Evolutionary conservation across 2,888 invertebrate genomes (phyloP).

Genomic region (Hermaeophaga mercurialis): DNA sequence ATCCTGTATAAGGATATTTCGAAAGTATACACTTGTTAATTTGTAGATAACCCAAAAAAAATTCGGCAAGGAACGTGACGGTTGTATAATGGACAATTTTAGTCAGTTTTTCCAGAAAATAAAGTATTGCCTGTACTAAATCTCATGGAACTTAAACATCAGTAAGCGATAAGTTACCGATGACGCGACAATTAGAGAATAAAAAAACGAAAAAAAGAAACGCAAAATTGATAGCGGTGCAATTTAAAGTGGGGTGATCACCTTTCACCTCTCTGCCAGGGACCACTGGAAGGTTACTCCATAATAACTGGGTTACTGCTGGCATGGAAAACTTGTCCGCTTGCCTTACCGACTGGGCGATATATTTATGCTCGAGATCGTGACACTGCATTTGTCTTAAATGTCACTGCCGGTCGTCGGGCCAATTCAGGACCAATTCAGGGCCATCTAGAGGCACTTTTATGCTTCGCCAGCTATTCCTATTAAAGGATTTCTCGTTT

Average conservation of each 20-base stretch:
- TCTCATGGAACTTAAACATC: too few relatives aligned
- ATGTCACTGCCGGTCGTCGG: conserved; percentile 41
- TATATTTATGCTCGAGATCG: conserved; percentile 55
- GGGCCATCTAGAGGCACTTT: conserved; percentile 44
- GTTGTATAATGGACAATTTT: too few relatives aligned
- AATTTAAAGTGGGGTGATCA: conserved; percentile 47
- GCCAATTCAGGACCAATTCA: conserved; percentile 35
- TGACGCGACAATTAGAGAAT: conserved; percentile 31
- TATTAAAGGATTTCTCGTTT: conserved; percentile 42
- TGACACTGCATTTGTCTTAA: conserved; percentile 54
- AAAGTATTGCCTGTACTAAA: too few relatives aligned
- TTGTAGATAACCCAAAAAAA: too few relatives aligned
- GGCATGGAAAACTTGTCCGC: conserved; percentile 41
- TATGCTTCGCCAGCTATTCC: conserved; percentile 46
- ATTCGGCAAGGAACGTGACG: too few relatives aligned
- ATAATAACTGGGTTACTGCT: conserved; percentile 51
- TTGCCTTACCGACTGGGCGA: conserved; percentile 47
- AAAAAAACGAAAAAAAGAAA: conserved; percentile 39
- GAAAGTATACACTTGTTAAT: too few relatives aligned
- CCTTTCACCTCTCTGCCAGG: conserved; percentile 50
- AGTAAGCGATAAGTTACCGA: conserved; percentile 29
- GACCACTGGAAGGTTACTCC: conserved; percentile 46
- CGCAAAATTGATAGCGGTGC: conserved; percentile 51
- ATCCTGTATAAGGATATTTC: too few relatives aligned
- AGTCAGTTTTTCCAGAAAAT: too few relatives aligned